Base-by-base conservation (phyloP, 1,140 invertebrate genomes). In the Apolygus lucorum region DNA sequence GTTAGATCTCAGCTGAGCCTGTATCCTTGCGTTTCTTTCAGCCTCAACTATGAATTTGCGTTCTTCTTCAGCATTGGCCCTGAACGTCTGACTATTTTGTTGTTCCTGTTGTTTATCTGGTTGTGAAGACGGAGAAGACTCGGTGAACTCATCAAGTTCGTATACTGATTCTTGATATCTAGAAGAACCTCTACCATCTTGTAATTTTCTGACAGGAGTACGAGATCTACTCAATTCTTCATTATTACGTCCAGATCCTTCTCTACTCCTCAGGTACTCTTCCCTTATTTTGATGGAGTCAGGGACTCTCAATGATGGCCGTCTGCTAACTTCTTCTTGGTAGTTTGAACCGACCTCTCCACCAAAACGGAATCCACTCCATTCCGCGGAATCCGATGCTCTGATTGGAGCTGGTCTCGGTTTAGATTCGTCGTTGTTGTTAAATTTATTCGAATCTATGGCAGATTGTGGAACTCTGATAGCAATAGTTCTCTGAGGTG, bases 401-500 rank as follows among this genome's bases (percentile, higher is more conserved):
- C 64, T 28, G 28, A 66, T 66, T 1, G 64, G 64, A n/a, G 27
- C 28, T n/a, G n/a, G 13, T 34, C 28, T 29, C 4, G 11, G 22
- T 59, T 59, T 59, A 14, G 54, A 4, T 21, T 13, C 54, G 8
- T 59, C 54, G 54, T 4, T 13, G 54, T 4, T 59, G 22, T 59
- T 4, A 17, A 11, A 62, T 42, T 66, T 66, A 28, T 66, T 66
- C n/a, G 29, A 66, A 34, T 66, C 64, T 13, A 66, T 62, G 52
- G 63, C 34, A 21, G 62, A 11, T 1, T 70, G 54, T n/a, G 68
- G 68, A 28, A 70, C 34, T 42, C 63, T 24, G 24, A 70, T 70
- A n/a, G 68, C 28, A 27, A 70, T 70, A 2, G 62, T 59, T 70
- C 63, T 64, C 62, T 42, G 27, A 1, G 67, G 24, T n/a, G n/a